These are phyloP conservation scores for Molossus alvarezi DNA, from an alignment of 2,797 vertebrate genomes.

Conservation along the genomic window DNA sequence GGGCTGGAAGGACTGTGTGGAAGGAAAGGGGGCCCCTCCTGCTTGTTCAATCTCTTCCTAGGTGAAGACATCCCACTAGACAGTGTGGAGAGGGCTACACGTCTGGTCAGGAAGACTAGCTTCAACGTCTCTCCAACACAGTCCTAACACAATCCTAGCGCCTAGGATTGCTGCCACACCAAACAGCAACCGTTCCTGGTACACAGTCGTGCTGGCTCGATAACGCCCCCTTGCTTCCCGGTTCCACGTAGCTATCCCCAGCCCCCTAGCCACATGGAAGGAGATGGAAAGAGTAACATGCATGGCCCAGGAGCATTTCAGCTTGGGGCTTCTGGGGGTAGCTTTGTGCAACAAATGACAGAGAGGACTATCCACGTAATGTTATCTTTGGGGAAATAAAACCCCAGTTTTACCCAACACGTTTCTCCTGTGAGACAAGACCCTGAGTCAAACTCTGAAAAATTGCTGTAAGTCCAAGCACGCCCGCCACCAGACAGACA, in stretches of 20 bases:
- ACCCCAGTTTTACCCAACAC: background rate
- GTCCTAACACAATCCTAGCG: background rate
- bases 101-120: background rate
- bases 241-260: background rate
- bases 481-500: no score
- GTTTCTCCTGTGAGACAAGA: conserved; percentile 41
- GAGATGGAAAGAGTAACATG: background rate
- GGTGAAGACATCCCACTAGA: background rate
- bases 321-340: background rate
- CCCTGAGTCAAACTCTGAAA: conserved; percentile 14
- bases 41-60: background rate
- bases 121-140: accelerated
- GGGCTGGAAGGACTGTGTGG: background rate
- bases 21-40: background rate
- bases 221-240: background rate
- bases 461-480: background rate
- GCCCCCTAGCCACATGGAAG: background rate
- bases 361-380: background rate
- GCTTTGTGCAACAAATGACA: background rate
- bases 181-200: background rate
- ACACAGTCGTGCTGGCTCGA: background rate
- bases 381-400: conserved; percentile 21
- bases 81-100: background rate
- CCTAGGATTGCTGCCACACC: background rate
- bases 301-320: background rate